phyloP scores from a whole-genome alignment of 2,113 vertebrate species.

The Amphiprion percula region DNA sequence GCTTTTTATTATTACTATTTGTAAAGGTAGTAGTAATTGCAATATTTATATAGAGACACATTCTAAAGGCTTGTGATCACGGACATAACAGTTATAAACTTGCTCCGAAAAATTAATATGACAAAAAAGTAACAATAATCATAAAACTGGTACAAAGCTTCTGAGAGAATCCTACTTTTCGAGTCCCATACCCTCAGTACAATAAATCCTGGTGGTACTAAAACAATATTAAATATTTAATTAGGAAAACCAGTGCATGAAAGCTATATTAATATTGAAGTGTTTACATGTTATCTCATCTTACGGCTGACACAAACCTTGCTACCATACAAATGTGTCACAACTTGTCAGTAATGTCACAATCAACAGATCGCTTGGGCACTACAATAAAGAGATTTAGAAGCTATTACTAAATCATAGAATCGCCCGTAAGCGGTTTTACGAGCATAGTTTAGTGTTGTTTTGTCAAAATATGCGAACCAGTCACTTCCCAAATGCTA shows the following conservation, averaged over 20 bases:
- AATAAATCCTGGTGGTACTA: background rate
- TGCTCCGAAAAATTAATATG: background rate
- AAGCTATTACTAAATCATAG: background rate
- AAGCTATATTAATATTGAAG: background rate
- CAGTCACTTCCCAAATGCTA: constrained; percentile 16
- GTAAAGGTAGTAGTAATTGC: no score
- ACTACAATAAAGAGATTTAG: background rate
- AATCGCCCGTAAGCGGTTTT: background rate
- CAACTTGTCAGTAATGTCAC: constrained; percentile 51
- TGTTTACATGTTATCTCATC: background rate
- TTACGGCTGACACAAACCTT: background rate
- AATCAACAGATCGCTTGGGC: constrained; percentile 38
- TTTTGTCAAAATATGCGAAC: constrained; percentile 21
- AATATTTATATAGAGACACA: background rate
- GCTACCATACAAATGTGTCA: constrained; percentile 20
- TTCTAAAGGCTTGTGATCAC: background rate
- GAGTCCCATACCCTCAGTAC: background rate
- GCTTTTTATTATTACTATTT: no score
- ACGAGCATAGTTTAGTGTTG: background rate
- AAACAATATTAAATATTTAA: background rate
- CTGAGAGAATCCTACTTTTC: background rate
- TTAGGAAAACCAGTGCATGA: background rate
- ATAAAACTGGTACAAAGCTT: background rate
- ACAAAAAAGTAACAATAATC: background rate
- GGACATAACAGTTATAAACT: background rate